phyloP scores from a whole-genome alignment of 2,888 invertebrate genomes.

The Chloromyia formosa region DNA sequence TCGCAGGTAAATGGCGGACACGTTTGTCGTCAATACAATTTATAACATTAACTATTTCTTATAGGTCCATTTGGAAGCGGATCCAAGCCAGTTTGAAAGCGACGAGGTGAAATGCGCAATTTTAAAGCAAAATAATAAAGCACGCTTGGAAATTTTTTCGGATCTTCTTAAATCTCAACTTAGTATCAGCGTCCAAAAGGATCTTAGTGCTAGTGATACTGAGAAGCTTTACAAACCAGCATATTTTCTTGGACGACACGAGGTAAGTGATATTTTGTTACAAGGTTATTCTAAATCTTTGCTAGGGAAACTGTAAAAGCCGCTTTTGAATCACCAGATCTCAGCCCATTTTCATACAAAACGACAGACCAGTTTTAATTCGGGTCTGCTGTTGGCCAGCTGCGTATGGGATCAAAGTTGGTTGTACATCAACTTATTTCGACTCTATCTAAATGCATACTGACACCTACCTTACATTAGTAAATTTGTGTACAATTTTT shows the following conservation, averaged over 20 bases:
- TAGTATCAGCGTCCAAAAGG: conserved; percentile 56
- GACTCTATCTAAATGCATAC: no score
- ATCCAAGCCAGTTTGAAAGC: conserved; percentile 73
- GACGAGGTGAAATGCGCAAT: conserved; percentile 70
- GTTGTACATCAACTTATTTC: no score
- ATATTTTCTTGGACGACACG: conserved; percentile 81
- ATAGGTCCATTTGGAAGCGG: conserved; percentile 83
- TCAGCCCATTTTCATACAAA: background rate
- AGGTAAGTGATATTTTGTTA: conserved; percentile 68
- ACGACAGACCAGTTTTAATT: no score
- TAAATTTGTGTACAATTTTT: no score
- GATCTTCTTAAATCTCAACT: conserved; percentile 78
- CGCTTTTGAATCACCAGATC: no score
- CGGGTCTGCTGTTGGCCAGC: no score
- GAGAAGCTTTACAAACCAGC: conserved; percentile 65
- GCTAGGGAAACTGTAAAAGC: background rate
- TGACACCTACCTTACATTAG: no score
- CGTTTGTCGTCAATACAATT: no score
- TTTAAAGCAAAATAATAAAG: conserved; percentile 71
- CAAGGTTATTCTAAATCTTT: no score
- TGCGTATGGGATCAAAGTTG: no score
- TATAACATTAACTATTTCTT: conserved; percentile 44
- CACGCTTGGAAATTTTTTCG: conserved; percentile 79
- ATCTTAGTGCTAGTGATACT: background rate
- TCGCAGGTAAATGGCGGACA: conserved; percentile 75